Base-by-base conservation (phyloP, 2,113 vertebrate genomes). In the Eulemur rufifrons region DNA sequence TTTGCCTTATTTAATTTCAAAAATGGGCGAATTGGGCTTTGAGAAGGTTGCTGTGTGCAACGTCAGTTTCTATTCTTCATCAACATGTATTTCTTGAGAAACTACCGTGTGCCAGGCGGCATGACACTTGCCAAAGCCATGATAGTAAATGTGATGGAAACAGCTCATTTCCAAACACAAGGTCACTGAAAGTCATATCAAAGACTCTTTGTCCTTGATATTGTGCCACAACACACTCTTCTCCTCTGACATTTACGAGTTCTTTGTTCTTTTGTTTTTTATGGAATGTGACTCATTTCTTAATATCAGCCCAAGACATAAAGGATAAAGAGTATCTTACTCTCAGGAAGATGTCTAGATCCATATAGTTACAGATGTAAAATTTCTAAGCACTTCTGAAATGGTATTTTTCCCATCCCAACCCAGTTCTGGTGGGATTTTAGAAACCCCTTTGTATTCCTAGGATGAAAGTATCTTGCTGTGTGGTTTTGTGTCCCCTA, bases 231-330 rank as follows among this genome's bases (percentile, higher is more conserved):
- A 12, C 17, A 6, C 5, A 29, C 50, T 78, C 15, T 61, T 13
- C 6, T 61, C 17, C 77, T 78, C n/a, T 50, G 83, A 42, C 29
- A 34, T 52, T 94, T 88, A 34, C 39, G 2, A 32, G 61, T 89
- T 76, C 76, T 94, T 78, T 77, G 39, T 95, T 84, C 80, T 85
- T 97, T 95, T 66, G 52, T 71, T 93, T 93, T 93, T 74, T 68
- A 66, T 77, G 85, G 29, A 39, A 23, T 68, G 54, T 74, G 73
- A 69, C 34, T 84, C 68, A 47, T 82, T 85, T 69, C 64, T 71
- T 68, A 52, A 91, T 39, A 73, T 71, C 42, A 92, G 9, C 42
- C 29, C 8, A 73, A 95, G 63, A 66, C 17, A n/a, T 25, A 13
- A 95, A 92, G 32, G 37, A 45, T 68, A 56, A 71, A 78, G 34